Evolutionary conservation across 1,140 invertebrate genomes (phyloP).

Genomic region (Camponotus pennsylvanicus): DNA sequence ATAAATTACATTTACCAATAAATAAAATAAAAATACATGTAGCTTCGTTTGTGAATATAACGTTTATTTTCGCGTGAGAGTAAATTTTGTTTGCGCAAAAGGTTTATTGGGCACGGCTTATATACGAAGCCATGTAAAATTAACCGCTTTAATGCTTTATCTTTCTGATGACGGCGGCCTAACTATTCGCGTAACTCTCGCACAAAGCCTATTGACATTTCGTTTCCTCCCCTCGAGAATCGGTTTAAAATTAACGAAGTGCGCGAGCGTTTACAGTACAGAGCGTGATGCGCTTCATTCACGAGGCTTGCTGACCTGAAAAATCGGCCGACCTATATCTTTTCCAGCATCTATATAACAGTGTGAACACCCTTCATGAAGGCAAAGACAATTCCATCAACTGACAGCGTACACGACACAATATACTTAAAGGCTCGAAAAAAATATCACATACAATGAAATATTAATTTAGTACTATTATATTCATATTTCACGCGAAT

Average conservation of each 20-base stretch:
- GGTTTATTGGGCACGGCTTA: background rate
- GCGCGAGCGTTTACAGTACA: constrained; percentile 49
- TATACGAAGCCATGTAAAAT: constrained; percentile 54
- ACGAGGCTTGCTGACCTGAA: constrained; percentile 70
- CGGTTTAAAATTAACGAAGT: constrained; percentile 73
- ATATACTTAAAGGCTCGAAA: background rate
- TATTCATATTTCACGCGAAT: no score
- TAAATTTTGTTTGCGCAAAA: constrained; percentile 1
- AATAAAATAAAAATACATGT: background rate
- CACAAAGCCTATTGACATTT: constrained; percentile 58
- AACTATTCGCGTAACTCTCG: constrained; percentile 36
- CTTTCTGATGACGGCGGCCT: background rate
- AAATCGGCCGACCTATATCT: constrained; percentile 68
- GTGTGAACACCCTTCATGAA: background rate
- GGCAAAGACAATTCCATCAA: constrained; percentile 1
- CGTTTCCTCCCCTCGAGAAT: constrained; percentile 62
- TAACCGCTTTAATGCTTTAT: constrained; percentile 11
- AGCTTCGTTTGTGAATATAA: background rate
- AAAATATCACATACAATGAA: constrained; percentile 2
- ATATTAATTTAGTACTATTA: constrained; percentile 4
- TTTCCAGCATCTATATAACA: constrained; percentile 64
- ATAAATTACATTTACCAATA: background rate
- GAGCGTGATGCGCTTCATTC: constrained; percentile 66
- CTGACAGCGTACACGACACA: background rate
- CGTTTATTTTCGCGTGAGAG: background rate